Base-by-base conservation (phyloP, 2,113 vertebrate genomes). In the Chitala chitala region DNA sequence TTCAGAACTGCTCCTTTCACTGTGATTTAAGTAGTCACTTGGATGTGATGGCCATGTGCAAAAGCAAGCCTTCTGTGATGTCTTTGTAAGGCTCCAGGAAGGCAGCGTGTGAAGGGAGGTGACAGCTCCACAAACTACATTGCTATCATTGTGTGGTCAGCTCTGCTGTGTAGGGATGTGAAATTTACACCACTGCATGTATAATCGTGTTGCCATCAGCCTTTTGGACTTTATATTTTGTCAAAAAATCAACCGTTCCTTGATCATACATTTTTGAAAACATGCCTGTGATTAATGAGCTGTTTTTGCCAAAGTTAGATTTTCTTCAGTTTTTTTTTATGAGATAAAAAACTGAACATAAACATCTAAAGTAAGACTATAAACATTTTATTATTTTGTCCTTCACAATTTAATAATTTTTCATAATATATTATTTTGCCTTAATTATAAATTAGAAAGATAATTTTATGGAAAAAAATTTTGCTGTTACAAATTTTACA, bases 191-290 rank as follows among this genome's bases (percentile, higher is more conserved):
- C 17, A 20, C 29, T 13, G 24, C 55, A 33, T 10, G 20, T 22
- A 26, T 7, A 46, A 26, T 20, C 26, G 22, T 29, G 15, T 20
- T 33, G 12, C 26, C n/a, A 31, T 5, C 12, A 1, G 40, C 42
- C 17, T 46, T 2, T 59, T 38, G 20, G 0, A n/a, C 17, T 22
- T 68, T 26, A 36, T 22, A 22, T 63, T 63, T 29, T 8, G 17
- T 29, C 54, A 46, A 46, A 46, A n/a, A 13, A 29, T 72, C 33
- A 46, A 17, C 36, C 4, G 13, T n/a, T 42, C 36, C n/a, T 15
- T 59, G 50, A 63, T n/a, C 56, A 73, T 42, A 56, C n/a, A n/a
- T n/a, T 40, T 36, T 38, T 42, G 44, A 66, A 55, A 42, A 56
- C 24, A n/a, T 38, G 36, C 29, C 38, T n/a, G n/a, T n/a, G n/a